Evolutionary conservation across 2,888 invertebrate species (phyloP), one percentile per base, ranked within the genome.

Genomic region (Drosophila ezoana): DNA sequence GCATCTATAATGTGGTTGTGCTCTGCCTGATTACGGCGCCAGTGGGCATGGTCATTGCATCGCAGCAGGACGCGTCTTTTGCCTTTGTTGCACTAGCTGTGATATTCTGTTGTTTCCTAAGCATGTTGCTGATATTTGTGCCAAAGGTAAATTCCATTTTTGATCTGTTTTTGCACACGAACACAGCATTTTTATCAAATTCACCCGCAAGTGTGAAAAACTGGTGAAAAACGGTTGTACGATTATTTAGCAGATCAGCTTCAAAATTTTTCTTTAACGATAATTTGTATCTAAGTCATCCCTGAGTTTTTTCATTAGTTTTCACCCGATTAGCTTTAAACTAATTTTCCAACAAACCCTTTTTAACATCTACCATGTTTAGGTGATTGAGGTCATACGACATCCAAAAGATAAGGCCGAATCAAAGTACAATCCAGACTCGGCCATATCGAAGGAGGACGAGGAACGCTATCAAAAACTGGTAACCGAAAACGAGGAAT

Each of bases 1-100:
- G 98, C 91, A 99, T 99, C 91, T 99, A 99, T 94, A 99, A 99
- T 93, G 99, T 99, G 81, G 99, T 99, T 75, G 98, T 99, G 41
- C 94, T 99, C 57, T 99, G 99, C 92, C 94, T 99, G 87, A 99
- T 99, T 92, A 99, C 99, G 9, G 99, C 98, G 18, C 99, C 99
- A 0, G 99, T 99, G 63, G 97, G 98, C 44, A 95, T 99, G 93
- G 98, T 99, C 79, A 99, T 99, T 86, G 97, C 97, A 72, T 97
- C 97, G 81, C 99, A 99, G 91, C 98, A 99, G 92, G 98, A 99
- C 92, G 99, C 99, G 48, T 97, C 98, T 85, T 99, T 98, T 93
- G 98, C 98, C 37, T 99, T 99, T 92, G 97, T 99, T 58, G 96
- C 99, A 8, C 94, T 98, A 61, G 98, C 99, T 65, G 98, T 99